Percentiles rank a stretch among this genome's conserved stretches.
These are phyloP conservation scores for Spicauda simplicius DNA, from an alignment of 2,888 invertebrate genomes.

Conservation along the genomic window DNA sequence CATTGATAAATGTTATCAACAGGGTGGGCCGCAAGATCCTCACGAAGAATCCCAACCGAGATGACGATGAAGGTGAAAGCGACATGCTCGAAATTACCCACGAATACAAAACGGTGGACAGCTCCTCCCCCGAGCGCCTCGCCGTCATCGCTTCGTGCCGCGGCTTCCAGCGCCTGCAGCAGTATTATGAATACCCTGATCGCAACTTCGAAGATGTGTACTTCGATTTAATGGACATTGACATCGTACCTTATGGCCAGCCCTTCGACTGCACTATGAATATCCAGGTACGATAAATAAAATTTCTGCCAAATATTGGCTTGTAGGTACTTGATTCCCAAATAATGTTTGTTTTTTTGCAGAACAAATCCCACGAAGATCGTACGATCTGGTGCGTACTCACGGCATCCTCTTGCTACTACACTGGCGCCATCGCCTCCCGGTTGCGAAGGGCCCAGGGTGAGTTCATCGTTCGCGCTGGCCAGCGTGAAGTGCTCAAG, in stretches of 20 bases:
- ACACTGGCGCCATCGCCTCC: slow-evolving; percentile 88
- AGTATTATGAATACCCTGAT: slow-evolving; percentile 85
- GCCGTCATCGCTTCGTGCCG: slow-evolving; percentile 88
- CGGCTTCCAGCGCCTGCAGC: slow-evolving; percentile 85
- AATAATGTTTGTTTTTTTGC: slow-evolving; percentile 39
- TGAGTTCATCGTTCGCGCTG: slow-evolving; percentile 85
- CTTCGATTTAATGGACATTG: slow-evolving; percentile 88
- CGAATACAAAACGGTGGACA: slow-evolving; percentile 87
- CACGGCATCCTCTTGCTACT: slow-evolving; percentile 87
- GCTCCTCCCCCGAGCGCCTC: slow-evolving; percentile 86
- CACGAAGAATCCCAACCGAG: slow-evolving; percentile 86
- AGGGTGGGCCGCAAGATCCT: slow-evolving; percentile 89
- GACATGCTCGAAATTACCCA: slow-evolving; percentile 88
- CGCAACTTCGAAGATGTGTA: slow-evolving; percentile 86
- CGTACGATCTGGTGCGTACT: slow-evolving; percentile 87
- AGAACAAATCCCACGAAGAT: slow-evolving; percentile 86
- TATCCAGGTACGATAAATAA: slow-evolving; percentile 79
- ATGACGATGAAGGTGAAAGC: slow-evolving; percentile 87
- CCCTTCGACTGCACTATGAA: slow-evolving; percentile 88
- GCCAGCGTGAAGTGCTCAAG: slow-evolving; percentile 86
- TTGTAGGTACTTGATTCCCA: not conserved
- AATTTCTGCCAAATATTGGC: not conserved
- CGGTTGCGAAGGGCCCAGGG: slow-evolving; percentile 86
- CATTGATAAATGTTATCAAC: slow-evolving; percentile 40
- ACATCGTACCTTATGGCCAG: slow-evolving; percentile 87